Base-by-base conservation (phyloP, 2,797 vertebrate genomes). In the Argyrosomus regius region DNA sequence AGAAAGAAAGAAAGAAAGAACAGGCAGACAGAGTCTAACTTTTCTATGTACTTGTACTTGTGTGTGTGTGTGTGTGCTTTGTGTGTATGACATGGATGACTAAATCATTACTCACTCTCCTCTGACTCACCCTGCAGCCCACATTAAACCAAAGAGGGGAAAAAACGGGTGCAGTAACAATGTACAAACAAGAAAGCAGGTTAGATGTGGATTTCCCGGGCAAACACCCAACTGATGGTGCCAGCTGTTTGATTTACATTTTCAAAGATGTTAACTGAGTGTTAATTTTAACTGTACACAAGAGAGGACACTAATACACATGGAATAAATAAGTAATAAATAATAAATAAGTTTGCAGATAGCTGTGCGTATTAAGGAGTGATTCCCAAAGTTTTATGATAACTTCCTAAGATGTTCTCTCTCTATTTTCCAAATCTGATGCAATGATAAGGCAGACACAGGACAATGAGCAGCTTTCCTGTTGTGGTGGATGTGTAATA, bases 41-140 rank as follows among this genome's bases (percentile, higher is more conserved):
- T 64, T 49, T 50, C 8, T 52, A n/a, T 28, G n/a, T 65, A 10
- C 18, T 1, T 28, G n/a, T 65, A 10, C 18, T 1, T 69, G 59
- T 41, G 31, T 56, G 2, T 46, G 61, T 72, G 49, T 58, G 58
- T 62, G 31, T 56, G 2, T 46, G 31, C 43, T 45, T 45, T 45
- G 43, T 59, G 59, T 63, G 31, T 53, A 3, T 46, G 39, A 54
- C 58, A 74, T 6, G 62, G 17, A 85, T 88, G 78, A 84, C 78
- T 89, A 41, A 77, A 22, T 58, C 39, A 81, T 88, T 88, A 81
- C 18, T 89, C 84, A 81, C 22, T 49, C 10, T 62, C 50, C 59
- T 86, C 58, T 86, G 81, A 86, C 67, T 88, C 88, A 91, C 56
- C 14, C 6, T 17, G 50, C 58, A 54, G 59, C 60, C 71, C 68